Evolutionary conservation across 2,113 vertebrate species (phyloP).

Genomic region (Hipposideros armiger): DNA sequence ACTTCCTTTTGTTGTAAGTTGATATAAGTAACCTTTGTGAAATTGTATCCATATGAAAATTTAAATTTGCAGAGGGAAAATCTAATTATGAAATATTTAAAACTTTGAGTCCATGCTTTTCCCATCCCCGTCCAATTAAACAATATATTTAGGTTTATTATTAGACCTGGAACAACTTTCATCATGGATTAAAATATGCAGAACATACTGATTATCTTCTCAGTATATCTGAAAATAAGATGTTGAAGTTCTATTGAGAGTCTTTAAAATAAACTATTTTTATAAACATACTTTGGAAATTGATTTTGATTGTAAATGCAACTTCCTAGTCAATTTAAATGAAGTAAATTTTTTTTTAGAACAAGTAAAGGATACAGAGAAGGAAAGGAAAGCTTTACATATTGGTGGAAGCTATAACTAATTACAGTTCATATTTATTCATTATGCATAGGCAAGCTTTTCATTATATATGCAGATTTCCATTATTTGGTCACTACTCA

Average conservation of each 20-base stretch:
- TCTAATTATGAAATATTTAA: constrained; percentile 53
- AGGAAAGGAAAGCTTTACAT: neutral
- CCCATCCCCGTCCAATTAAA: neutral
- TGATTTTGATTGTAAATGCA: constrained; percentile 38
- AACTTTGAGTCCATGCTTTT: constrained; percentile 21
- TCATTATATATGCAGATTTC: neutral
- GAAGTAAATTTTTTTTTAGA: neutral
- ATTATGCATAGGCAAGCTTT: neutral
- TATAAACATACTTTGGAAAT: constrained; percentile 62
- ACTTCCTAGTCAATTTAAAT: constrained; percentile 26
- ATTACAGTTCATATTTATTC: neutral
- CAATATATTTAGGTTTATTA: neutral
- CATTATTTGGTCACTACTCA: neutral
- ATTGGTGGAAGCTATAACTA: neutral
- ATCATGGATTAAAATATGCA: neutral
- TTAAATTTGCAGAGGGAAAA: neutral
- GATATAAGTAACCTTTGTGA: constrained; percentile 64
- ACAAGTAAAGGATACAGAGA: neutral
- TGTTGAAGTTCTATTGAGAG: constrained; percentile 47
- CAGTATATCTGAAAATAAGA: constrained; percentile 52
- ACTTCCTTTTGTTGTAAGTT: constrained; percentile 51
- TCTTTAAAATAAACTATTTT: constrained; percentile 80
- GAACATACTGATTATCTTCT: neutral
- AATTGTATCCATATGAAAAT: constrained; percentile 30
- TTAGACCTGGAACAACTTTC: neutral